Evolutionary conservation across 92 coral and sea anemone species (phyloP), one percentile per base, ranked within the genome.

Genomic region (Desmophyllum pertusum): DNA sequence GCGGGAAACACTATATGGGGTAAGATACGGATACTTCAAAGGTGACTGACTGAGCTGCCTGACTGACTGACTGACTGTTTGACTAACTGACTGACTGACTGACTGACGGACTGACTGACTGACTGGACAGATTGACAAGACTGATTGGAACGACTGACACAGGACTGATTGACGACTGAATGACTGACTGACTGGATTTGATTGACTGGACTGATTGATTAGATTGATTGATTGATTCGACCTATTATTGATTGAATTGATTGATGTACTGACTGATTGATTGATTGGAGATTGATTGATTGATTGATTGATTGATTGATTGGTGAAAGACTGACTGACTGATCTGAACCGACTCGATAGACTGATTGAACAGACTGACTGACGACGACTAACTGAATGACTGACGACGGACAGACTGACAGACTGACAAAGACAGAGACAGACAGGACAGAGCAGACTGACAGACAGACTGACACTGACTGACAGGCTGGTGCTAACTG

Each of bases 1-100:
- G 87, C 87, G 11, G n/a, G 87, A 73, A 59, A 64, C 80, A 59
- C 80, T 83, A 43, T 83, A 83, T 73, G 87, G 87, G 81, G 87
- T 83, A 83, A 45, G 87, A n/a, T 4, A 43, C n/a, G n/a, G n/a
- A n/a, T n/a, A 36, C 1, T 19, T 1, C 10, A 4, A 72, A 7
- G n/a, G n/a, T 30, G 37, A 46, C n/a, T 35, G 73, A 5, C 48
- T 10, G 6, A 70, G 10, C 31, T 40, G 15, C 5, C 29, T 14
- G 31, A 70, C 30, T 37, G 75, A 2, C 75, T 70, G 31, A 18
- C 75, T 21, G 75, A 39, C 69, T 18, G 75, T 18, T 50, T 5
- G 30, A 36, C 27, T 29, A n/a, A n/a, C n/a, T 21, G 67, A 21
- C 39, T 33, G 46, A 36, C 33, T 35, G 66, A 30, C 35, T 36